These are phyloP conservation scores for Bombus pascuorum DNA, from an alignment of 1,140 invertebrate species.

Conservation along the genomic window DNA sequence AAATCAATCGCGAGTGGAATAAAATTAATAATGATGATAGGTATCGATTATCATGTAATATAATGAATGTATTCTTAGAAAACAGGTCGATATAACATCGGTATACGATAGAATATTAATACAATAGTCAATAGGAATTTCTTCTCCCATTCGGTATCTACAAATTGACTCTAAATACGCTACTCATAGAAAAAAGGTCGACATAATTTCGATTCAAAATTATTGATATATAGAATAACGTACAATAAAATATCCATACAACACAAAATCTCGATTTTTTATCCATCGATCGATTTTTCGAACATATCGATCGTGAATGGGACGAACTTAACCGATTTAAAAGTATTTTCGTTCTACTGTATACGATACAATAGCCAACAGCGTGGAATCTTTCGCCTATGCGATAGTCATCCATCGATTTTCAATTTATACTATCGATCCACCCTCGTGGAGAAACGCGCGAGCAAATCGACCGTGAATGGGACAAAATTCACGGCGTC, in stretches of 20 bases:
- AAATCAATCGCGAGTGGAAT: background rate
- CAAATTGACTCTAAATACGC: too few relatives aligned
- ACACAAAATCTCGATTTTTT: too few relatives aligned
- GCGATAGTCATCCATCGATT: background rate
- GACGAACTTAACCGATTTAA: too few relatives aligned
- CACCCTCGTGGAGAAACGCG: conserved; percentile 6
- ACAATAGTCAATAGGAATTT: background rate
- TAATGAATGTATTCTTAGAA: background rate
- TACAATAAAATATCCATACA: too few relatives aligned
- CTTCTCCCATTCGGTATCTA: too few relatives aligned
- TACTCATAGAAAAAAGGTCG: too few relatives aligned
- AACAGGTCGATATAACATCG: background rate
- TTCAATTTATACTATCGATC: conserved; percentile 37
- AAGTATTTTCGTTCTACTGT: too few relatives aligned
- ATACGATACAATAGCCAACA: too few relatives aligned
- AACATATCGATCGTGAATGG: too few relatives aligned
- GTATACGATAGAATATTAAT: background rate
- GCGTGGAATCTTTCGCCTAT: background rate
- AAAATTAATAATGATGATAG: background rate
- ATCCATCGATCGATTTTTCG: too few relatives aligned
- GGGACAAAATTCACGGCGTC: conserved; percentile 10
- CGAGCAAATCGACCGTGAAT: background rate
- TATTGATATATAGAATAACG: too few relatives aligned
- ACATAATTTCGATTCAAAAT: too few relatives aligned
- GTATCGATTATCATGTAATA: background rate